phyloP scores from a whole-genome alignment of 2,113 vertebrate genomes.

The Lophius piscatorius region DNA sequence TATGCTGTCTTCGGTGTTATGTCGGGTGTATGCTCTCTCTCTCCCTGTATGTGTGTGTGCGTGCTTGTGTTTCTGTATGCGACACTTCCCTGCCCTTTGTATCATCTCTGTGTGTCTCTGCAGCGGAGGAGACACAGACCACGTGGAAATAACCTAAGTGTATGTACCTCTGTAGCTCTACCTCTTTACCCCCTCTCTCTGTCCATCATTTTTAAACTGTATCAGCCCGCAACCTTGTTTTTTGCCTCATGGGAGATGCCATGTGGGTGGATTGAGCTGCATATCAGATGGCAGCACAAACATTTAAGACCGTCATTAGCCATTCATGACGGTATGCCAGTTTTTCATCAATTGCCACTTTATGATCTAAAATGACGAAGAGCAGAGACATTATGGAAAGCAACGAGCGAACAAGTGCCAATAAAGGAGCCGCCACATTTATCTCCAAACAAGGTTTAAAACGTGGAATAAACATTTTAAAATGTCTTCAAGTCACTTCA shows the following conservation, averaged over 20 bases:
- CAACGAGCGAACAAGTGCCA: too few species aligned
- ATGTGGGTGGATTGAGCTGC: constrained; percentile 3
- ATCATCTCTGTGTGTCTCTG: constrained; percentile 73
- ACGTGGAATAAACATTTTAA: too few species aligned
- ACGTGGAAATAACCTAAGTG: constrained; percentile 78
- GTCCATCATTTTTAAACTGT: constrained; percentile 14
- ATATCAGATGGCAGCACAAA: neutral
- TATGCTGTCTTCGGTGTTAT: too few species aligned
- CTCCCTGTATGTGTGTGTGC: constrained; percentile 15
- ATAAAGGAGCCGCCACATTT: too few species aligned
- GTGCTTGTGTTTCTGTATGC: constrained; percentile 25
- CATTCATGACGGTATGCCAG: too few species aligned
- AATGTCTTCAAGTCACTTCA: too few species aligned
- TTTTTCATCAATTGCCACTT: too few species aligned
- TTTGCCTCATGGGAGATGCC: neutral
- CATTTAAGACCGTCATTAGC: too few species aligned
- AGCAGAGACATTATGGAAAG: too few species aligned
- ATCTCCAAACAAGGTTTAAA: too few species aligned
- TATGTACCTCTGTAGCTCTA: constrained; percentile 67
- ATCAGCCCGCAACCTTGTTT: constrained; percentile 9
- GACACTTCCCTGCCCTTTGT: constrained; percentile 62
- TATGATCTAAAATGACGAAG: too few species aligned
- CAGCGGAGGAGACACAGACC: constrained; percentile 79
- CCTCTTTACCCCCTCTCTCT: constrained; percentile 7
- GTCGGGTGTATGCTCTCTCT: too few species aligned